Evolutionary conservation across 2,888 invertebrate species (phyloP), one percentile per base, ranked within the genome.

Genomic region (Acrobasis suavella): DNA sequence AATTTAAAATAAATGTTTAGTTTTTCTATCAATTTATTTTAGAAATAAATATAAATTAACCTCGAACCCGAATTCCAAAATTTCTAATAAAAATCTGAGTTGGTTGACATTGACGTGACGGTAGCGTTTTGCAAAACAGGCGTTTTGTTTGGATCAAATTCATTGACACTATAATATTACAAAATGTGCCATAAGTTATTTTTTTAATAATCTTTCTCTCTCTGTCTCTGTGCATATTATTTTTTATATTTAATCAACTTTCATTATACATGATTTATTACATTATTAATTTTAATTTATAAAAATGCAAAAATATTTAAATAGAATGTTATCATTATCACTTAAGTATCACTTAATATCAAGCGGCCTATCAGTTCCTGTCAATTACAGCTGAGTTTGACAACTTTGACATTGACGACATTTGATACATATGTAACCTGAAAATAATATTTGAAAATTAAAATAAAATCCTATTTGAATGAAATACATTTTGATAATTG

Each of bases 371-470:
- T n/a, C n/a, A n/a, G n/a, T n/a, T n/a, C n/a, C n/a, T n/a, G n/a
- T n/a, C n/a, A n/a, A n/a, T n/a, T n/a, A 2, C 14, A 42, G 42
- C 10, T 9, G 22, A 32, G 32, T 32, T 32, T 52, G 52, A 7
- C 12, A 3, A 32, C 14, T 32, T 32, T 52, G 52, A 7, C 12
- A 3, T 52, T 52, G 52, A 52, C n/a, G 52, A 52, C n/a, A 52
- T 1, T 52, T 52, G 32, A 32, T n/a, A 52, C 42, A 14, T 56
- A n/a, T n/a, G n/a, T n/a, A 56, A 56, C 56, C 46, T 56, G 5
- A 56, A 56, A 56, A n/a, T 39, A 38, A 15, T 42, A 51, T 22
- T 37, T 60, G 14, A 52, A 55, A 55, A 14, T 14, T 50, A 50
- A 15, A 50, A 50, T 46, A 15, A 58, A 42, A 17, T 50, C 37